Conservation (phyloP, 2,113 vertebrate genomes). For the Trogon melanurus region DNA sequence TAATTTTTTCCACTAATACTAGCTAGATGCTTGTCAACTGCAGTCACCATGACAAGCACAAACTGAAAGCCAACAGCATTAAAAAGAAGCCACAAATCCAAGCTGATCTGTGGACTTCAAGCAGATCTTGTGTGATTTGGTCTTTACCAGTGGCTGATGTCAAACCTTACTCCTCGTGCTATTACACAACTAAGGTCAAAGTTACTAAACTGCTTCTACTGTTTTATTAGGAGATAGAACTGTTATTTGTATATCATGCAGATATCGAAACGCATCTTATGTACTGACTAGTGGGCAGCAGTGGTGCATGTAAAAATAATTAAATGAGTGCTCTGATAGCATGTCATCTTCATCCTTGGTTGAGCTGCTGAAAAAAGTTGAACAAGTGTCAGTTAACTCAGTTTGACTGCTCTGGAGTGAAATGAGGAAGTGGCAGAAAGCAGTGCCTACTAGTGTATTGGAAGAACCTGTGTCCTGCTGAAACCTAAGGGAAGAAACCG, state of each 20-base stretch:
- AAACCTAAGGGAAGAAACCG: too few relatives aligned
- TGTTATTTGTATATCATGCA: not conserved
- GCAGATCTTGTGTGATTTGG: not conserved
- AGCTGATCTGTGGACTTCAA: not conserved
- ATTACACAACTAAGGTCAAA: not conserved
- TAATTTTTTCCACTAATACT: fast-evolving
- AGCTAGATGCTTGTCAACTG: not conserved
- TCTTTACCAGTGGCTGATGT: not conserved
- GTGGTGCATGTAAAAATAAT: fast-evolving
- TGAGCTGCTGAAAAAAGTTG: not conserved
- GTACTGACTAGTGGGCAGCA: not conserved
- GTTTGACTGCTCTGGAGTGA: not conserved
- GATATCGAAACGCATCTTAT: not conserved
- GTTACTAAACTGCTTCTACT: not conserved
- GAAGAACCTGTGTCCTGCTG: too few relatives aligned
- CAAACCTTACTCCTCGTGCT: not conserved
- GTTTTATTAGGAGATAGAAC: not conserved
- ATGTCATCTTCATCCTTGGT: not conserved
- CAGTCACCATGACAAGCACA: not conserved
- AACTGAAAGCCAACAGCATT: not conserved
- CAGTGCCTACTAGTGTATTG: not conserved
- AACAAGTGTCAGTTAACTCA: not conserved
- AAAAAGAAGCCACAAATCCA: not conserved
- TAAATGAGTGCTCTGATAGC: not conserved
- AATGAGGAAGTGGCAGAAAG: not conserved